These are phyloP conservation scores for Thaumetopoea pityocampa DNA, from an alignment of 1,140 invertebrate genomes.

Conservation along the genomic window DNA sequence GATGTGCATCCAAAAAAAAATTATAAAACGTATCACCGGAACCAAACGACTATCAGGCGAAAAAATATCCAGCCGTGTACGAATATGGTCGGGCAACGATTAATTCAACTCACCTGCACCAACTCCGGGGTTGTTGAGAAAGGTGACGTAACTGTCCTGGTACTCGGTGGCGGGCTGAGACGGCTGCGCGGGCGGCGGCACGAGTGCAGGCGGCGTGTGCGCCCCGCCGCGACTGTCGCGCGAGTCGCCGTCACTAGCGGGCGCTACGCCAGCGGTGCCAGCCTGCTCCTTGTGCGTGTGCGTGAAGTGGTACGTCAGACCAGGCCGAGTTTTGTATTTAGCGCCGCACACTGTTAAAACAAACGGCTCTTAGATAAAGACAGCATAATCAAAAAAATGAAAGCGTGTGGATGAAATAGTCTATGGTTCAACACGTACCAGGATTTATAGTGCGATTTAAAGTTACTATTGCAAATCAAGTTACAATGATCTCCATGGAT, in stretches of 20 bases:
- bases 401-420: no score
- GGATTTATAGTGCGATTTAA: no score
- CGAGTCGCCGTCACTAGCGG: slow-evolving; percentile 55
- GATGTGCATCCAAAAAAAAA: no score
- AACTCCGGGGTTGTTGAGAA: slow-evolving; percentile 79
- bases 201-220: slow-evolving; percentile 30
- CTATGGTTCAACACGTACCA: no score
- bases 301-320: slow-evolving; percentile 97
- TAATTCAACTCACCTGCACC: slow-evolving; percentile 40
- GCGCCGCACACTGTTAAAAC: slow-evolving; percentile 90
- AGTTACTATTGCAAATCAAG: no score
- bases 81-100: neutral
- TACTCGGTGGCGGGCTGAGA: slow-evolving; percentile 69
- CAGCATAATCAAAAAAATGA: no score
- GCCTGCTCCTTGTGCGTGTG: slow-evolving; percentile 92
- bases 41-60: no score
- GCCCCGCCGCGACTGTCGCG: slow-evolving; percentile 34
- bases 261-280: slow-evolving; percentile 50
- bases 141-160: slow-evolving; percentile 83
- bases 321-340: slow-evolving; percentile 97
- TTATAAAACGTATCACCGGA: no score
- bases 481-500: no score
- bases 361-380: neutral
- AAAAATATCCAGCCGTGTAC: neutral
- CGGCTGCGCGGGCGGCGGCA: slow-evolving; percentile 30